Conservation (phyloP, 2,113 vertebrate genomes). For the Coracopsis vasa region DNA sequence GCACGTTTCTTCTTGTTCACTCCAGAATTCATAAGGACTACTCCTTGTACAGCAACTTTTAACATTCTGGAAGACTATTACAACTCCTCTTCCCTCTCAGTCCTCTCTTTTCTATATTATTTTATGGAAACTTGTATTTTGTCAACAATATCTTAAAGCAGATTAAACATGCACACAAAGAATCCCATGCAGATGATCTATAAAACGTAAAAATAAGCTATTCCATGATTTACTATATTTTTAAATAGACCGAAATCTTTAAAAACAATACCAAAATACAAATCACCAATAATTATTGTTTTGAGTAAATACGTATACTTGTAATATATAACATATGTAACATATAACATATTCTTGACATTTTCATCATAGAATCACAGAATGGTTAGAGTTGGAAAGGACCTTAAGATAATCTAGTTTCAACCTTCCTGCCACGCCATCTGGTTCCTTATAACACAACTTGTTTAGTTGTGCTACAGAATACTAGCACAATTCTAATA, state of each 20-base stretch:
- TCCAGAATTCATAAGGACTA: not conserved
- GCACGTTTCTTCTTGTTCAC: fast-evolving
- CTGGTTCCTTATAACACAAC: not conserved
- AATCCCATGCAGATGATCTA: not conserved
- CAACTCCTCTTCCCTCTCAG: not conserved
- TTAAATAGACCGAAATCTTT: not conserved
- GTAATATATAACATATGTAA: too few species aligned
- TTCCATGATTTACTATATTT: not conserved
- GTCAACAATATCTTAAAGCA: not conserved
- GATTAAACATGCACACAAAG: not conserved
- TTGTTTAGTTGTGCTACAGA: not conserved
- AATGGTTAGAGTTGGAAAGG: not conserved
- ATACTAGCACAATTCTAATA: not conserved
- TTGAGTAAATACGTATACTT: not conserved
- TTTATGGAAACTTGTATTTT: not conserved
- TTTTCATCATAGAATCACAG: not conserved
- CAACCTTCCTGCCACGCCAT: not conserved
- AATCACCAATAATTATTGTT: not conserved
- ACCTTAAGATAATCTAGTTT: not conserved
- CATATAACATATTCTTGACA: not conserved
- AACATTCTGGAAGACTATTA: not conserved
- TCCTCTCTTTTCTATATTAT: not conserved
- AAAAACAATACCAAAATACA: not conserved
- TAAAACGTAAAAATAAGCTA: not conserved
- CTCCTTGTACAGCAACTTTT: not conserved